A percentile compares a stretch with the other conserved stretches of the same genome.
phyloP scores from a whole-genome alignment of 2,113 vertebrate species.

The Phainopepla nitens region DNA sequence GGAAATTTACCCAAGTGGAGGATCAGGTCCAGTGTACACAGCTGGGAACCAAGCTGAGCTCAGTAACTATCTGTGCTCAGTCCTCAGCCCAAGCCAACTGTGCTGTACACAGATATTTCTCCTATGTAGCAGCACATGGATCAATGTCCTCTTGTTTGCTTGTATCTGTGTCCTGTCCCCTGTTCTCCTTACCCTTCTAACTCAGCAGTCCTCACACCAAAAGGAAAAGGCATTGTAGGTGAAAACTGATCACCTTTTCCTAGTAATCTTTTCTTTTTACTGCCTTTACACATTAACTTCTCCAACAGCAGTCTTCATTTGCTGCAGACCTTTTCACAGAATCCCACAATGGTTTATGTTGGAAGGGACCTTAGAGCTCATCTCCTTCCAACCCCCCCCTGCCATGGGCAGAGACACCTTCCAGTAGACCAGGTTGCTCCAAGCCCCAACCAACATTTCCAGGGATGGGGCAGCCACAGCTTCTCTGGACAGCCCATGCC shows the following conservation, averaged over 20 bases:
- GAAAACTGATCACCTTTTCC: neutral
- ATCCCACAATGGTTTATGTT: neutral
- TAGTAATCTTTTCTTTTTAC: neutral
- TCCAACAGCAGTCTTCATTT: neutral
- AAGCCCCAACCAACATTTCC: neutral
- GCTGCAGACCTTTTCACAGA: neutral
- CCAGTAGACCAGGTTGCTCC: neutral
- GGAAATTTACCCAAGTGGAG: conserved; percentile 1
- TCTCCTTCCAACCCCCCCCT: neutral
- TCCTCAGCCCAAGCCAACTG: neutral
- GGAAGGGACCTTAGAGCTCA: neutral
- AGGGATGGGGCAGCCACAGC: neutral
- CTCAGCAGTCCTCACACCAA: neutral
- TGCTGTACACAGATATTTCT: neutral
- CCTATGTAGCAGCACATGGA: neutral
- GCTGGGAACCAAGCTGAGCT: conserved; percentile 42
- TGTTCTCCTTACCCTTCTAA: neutral
- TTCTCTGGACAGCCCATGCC: neutral
- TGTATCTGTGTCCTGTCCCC: neutral
- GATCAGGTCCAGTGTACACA: conserved; percentile 43
- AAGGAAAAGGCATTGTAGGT: neutral
- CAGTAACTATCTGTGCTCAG: neutral
- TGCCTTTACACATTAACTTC: neutral
- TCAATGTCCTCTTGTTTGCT: neutral
- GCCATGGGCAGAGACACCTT: neutral